Percentiles rank a stretch among this genome's conserved stretches.
phyloP scores from a whole-genome alignment of 2,113 vertebrate genomes.

The Acrocephalus kingi region DNA sequence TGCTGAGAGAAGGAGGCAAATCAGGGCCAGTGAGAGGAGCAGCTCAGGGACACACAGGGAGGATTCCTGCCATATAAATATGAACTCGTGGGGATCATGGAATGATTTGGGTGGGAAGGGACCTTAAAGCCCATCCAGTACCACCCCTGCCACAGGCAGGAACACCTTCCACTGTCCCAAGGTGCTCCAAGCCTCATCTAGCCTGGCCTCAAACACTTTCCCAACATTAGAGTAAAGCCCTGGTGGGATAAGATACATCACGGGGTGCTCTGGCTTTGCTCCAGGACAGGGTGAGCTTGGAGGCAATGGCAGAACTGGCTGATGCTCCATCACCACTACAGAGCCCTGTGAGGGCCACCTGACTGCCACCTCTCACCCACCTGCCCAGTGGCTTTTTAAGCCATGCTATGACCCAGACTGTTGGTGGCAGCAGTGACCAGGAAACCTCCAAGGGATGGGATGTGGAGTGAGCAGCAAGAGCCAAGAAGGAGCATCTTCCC shows the following conservation, averaged over 20 bases:
- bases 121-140: background rate
- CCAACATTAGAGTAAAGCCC: background rate
- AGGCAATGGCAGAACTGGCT: background rate
- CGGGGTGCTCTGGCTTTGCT: background rate
- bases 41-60: background rate
- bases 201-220: background rate
- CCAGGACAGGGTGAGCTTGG: background rate
- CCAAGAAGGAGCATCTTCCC: background rate
- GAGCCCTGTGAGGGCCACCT: background rate
- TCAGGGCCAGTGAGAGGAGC: background rate
- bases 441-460: background rate
- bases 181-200: background rate
- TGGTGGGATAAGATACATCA: background rate
- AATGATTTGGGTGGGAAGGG: background rate
- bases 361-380: background rate
- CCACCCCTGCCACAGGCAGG: background rate
- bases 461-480: fast-evolving
- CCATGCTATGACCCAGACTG: background rate
- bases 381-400: background rate
- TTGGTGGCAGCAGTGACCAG: background rate
- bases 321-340: background rate
- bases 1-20: background rate
- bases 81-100: background rate
- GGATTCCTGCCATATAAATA: background rate
- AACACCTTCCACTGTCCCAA: background rate